These are phyloP conservation scores for Protophormia terraenovae DNA, from an alignment of 2,888 invertebrate genomes.

Conservation along the genomic window DNA sequence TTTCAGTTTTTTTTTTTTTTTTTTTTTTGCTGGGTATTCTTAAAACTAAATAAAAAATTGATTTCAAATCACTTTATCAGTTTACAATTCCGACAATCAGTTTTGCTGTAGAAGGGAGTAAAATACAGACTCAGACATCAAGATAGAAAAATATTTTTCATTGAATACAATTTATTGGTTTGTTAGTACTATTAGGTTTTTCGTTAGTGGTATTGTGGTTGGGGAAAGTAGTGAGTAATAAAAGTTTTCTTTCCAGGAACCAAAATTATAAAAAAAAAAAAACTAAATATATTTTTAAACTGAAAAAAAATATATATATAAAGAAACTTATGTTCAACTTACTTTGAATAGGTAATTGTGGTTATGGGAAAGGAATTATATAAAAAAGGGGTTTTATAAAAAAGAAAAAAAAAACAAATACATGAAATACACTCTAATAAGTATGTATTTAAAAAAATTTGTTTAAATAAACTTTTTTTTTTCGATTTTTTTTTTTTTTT, in stretches of 20 bases:
- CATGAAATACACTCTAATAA: background rate
- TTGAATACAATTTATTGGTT: slow-evolving; percentile 27
- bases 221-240: too few species aligned
- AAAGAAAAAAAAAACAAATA: background rate
- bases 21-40: too few species aligned
- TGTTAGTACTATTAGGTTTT: background rate
- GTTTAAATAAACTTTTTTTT: too few species aligned
- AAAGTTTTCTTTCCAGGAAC: background rate
- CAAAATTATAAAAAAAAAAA: background rate
- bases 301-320: background rate
- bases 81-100: slow-evolving; percentile 5
- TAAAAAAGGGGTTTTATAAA: background rate
- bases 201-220: background rate
- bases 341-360: background rate
- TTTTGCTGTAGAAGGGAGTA: background rate
- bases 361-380: background rate
- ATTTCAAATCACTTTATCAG: slow-evolving; percentile 52
- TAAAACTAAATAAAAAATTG: slow-evolving; percentile 37
- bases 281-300: background rate
- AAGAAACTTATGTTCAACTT: slow-evolving; percentile 7
- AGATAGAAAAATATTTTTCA: background rate
- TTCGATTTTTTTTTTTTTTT: too few species aligned
- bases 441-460: too few species aligned
- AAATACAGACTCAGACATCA: slow-evolving; percentile 3
- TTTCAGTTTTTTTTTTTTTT: too few species aligned